These are phyloP conservation scores for Centropyge bicolor DNA, from an alignment of 2,797 vertebrate genomes.

Conservation along the genomic window DNA sequence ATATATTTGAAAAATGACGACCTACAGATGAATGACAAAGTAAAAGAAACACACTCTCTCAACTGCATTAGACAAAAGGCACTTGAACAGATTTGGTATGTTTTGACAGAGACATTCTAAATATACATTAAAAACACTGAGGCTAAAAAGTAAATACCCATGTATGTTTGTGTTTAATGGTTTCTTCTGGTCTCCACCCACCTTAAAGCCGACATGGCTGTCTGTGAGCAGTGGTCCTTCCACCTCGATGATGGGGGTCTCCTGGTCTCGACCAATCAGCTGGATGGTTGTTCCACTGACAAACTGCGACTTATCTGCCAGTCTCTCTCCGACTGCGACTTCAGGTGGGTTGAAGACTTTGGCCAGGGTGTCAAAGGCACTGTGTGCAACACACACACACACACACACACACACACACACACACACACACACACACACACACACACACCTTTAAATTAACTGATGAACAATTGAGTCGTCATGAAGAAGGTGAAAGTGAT, in stretches of 20 bases:
- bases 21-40: background rate
- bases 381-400: conserved; percentile 66
- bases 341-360: conserved; percentile 97
- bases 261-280: conserved; percentile 96
- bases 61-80: background rate
- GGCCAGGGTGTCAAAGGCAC: conserved; percentile 98
- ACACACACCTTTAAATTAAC: background rate
- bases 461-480: background rate
- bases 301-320: conserved; percentile 87
- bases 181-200: conserved; percentile 59
- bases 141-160: background rate
- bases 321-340: conserved; percentile 82
- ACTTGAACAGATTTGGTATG: background rate
- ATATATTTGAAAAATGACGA: background rate
- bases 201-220: conserved; percentile 97
- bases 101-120: background rate
- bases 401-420: background rate
- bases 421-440: background rate
- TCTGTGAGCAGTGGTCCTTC: conserved; percentile 98
- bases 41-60: background rate
- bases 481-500: no score
- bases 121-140: background rate
- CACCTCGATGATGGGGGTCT: conserved; percentile 97
- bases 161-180: no score
- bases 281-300: conserved; percentile 93